Conservation (phyloP, 2,888 invertebrate species). For the Endomychus coccineus region DNA sequence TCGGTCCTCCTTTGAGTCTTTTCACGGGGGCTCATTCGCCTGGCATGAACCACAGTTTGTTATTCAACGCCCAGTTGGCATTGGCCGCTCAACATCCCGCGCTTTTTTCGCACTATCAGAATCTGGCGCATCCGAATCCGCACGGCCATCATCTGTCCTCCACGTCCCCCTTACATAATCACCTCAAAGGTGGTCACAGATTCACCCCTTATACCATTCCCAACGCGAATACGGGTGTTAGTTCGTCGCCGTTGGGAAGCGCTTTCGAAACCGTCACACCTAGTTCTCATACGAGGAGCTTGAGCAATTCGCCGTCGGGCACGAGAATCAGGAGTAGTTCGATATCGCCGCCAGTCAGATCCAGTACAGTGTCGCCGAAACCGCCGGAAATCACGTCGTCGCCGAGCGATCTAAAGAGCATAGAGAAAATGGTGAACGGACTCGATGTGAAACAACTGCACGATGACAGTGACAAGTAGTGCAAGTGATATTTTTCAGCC, state of each 20-base stretch:
- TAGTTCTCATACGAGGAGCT: slow-evolving; percentile 57
- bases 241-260: slow-evolving; percentile 60
- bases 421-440: slow-evolving; percentile 96
- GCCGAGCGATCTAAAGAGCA: slow-evolving; percentile 84
- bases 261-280: slow-evolving; percentile 89
- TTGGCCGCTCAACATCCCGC: slow-evolving; percentile 82
- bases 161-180: slow-evolving; percentile 58
- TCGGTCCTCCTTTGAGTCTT: slow-evolving; percentile 63
- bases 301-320: slow-evolving; percentile 54
- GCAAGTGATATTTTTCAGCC: slow-evolving; percentile 18
- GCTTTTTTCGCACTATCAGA: slow-evolving; percentile 62
- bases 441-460: slow-evolving; percentile 71
- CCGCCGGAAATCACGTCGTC: slow-evolving; percentile 49
- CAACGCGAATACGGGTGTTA: slow-evolving; percentile 46
- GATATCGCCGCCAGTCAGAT: slow-evolving; percentile 52
- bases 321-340: slow-evolving; percentile 43
- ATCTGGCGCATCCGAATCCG: slow-evolving; percentile 57
- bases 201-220: slow-evolving; percentile 87
- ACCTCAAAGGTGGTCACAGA: slow-evolving; percentile 66
- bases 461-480: slow-evolving; percentile 38
- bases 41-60: slow-evolving; percentile 70
- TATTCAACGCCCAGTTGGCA: slow-evolving; percentile 84
- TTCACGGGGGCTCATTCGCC: slow-evolving; percentile 56
- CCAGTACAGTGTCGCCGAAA: slow-evolving; percentile 51
- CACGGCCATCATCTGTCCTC: slow-evolving; percentile 43